Percentiles rank a stretch among this genome's conserved stretches.
These are phyloP conservation scores for Temnothorax rugatulus DNA, from an alignment of 2,888 invertebrate species.

Conservation along the genomic window DNA sequence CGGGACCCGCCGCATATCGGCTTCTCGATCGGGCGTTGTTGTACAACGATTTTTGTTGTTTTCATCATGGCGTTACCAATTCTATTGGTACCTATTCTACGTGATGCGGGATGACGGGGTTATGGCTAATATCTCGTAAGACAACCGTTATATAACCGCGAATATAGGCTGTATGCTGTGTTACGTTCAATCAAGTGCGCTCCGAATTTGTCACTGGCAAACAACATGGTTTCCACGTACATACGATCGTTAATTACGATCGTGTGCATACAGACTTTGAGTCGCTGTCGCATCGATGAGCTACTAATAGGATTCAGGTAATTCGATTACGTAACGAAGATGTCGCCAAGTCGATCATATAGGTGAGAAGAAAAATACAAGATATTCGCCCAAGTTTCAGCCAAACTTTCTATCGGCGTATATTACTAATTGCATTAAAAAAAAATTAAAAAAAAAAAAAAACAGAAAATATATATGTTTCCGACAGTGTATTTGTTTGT, in stretches of 20 bases:
- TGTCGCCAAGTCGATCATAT: constrained; percentile 28
- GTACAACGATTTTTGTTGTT: constrained; percentile 38
- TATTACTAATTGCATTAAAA: background rate
- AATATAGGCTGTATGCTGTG: constrained; percentile 45
- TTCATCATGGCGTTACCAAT: background rate
- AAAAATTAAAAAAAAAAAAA: too few relatives aligned
- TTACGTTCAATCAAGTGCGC: constrained; percentile 70
- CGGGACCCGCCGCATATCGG: constrained; percentile 33
- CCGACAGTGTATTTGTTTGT: background rate
- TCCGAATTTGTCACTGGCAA: constrained; percentile 72
- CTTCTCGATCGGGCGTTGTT: constrained; percentile 21
- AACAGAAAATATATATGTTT: background rate
- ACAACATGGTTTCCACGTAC: constrained; percentile 71
- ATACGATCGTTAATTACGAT: constrained; percentile 61
- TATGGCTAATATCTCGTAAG: constrained; percentile 59
- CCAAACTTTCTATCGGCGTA: background rate
- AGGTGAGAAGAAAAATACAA: background rate
- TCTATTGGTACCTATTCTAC: background rate
- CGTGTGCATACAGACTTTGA: constrained; percentile 38
- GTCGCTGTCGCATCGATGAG: constrained; percentile 68
- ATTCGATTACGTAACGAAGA: constrained; percentile 78
- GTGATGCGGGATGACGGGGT: background rate
- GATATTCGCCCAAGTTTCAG: background rate
- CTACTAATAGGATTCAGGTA: constrained; percentile 78
- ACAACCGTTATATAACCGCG: constrained; percentile 45